Evolutionary conservation across 2,888 invertebrate species (phyloP), one percentile per base, ranked within the genome.

Genomic region (Drosophila siamana): DNA sequence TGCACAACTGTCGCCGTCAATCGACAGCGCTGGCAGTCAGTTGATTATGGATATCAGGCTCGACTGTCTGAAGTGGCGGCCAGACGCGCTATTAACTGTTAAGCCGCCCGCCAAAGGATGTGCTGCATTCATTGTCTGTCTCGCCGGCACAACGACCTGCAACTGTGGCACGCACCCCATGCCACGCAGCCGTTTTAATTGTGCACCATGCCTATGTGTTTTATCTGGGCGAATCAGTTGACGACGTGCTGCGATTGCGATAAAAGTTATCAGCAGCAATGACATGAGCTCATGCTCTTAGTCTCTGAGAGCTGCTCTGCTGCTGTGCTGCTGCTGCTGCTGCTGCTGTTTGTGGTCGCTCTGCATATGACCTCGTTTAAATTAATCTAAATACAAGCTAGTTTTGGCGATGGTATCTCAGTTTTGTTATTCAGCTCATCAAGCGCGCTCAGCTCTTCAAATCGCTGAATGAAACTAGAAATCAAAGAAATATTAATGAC

Each of bases 321-420:
- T n/a, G n/a, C n/a, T n/a, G n/a, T n/a, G n/a, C n/a, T 30, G 22
- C 30, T 52, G 44, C 43, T 26, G 51, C 24, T 40, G 22, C n/a
- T 47, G 40, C 48, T 40, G 38, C 41, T 56, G 40, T 43, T 68
- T 77, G 70, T 52, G 78, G 68, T 74, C 52, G 64, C 54, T 76
- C 72, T 74, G 84, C 72, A 77, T 59, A 36, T 75, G 88, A 80
- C 83, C 86, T 88, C 83, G 80, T 75, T 83, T 64, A 60, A 74
- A 78, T 86, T 70, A 71, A 80, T 56, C 70, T 52, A 22, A 46
- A 61, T 51, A 43, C 11, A 13, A 15, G 24, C 55, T n/a, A 36
- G 22, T 55, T 57, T 65, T 41, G 44, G 41, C 51, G 78, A 73
- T 78, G 65, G 65, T 79, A 75, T 68, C 47, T 72, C 48, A 13